phyloP scores from a whole-genome alignment of 1,140 invertebrate genomes.

The Drosophila fuyamai region DNA sequence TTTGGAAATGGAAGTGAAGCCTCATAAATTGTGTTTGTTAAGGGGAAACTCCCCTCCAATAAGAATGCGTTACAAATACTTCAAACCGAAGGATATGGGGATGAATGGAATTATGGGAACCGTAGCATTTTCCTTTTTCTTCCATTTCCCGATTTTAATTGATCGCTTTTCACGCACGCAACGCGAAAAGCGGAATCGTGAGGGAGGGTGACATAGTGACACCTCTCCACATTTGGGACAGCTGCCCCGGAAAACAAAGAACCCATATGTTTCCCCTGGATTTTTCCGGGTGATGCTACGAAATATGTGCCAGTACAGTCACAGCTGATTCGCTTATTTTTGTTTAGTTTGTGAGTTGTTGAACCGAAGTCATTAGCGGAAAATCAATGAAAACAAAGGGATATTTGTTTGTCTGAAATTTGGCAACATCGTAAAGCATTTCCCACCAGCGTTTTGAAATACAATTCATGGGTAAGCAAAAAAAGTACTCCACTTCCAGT shows the following conservation, averaged over 20 bases:
- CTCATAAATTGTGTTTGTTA: conserved; percentile 37
- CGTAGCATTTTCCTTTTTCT: conserved; percentile 16
- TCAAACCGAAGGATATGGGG: conserved; percentile 33
- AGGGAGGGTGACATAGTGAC: conserved; percentile 55
- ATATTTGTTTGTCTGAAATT: conserved; percentile 24
- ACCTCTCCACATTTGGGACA: conserved; percentile 32
- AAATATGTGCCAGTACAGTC: conserved; percentile 57
- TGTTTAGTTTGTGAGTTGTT: conserved; percentile 5
- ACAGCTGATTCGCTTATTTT: conserved; percentile 47
- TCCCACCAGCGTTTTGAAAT: conserved; percentile 10
- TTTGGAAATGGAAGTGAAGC: conserved; percentile 1
- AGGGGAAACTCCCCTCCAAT: conserved; percentile 39
- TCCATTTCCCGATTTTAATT: conserved; percentile 57
- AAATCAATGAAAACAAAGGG: conserved; percentile 18
- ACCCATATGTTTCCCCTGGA: conserved; percentile 38
- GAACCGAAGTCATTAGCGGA: conserved; percentile 42
- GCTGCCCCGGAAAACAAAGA: conserved; percentile 35
- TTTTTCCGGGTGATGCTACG: conserved; percentile 32
- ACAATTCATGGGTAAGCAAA: background rate
- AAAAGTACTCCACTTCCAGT: conserved; percentile 6
- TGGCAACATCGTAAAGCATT: conserved; percentile 14
- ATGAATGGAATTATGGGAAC: conserved; percentile 19
- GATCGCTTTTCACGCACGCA: conserved; percentile 61
- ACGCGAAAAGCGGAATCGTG: conserved; percentile 10
- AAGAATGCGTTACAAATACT: conserved; percentile 64